A percentile compares a stretch with the other conserved stretches of the same genome.
Evolutionary conservation across 2,113 vertebrate genomes (phyloP).

Genomic region (Cheilinus undulatus): DNA sequence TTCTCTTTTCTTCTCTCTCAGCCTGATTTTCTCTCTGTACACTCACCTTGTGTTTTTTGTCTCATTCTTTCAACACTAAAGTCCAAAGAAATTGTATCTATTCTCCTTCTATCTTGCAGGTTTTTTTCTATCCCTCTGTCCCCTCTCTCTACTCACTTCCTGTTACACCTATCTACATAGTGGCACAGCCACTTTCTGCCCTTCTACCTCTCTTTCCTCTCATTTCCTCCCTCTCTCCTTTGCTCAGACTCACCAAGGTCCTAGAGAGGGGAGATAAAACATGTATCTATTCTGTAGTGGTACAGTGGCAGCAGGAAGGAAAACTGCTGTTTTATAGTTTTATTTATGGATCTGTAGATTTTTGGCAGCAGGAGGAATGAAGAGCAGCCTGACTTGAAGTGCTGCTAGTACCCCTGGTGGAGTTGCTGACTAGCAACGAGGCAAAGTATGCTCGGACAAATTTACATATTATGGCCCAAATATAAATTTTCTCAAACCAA

Average conservation of each 20-base stretch:
- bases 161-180: constrained; percentile 45
- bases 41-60: constrained; percentile 18
- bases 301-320: constrained; percentile 57
- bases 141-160: constrained; percentile 21
- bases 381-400: constrained; percentile 55
- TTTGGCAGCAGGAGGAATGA: constrained; percentile 42
- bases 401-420: constrained; percentile 44
- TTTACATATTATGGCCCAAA: constrained; percentile 27
- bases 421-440: constrained; percentile 29
- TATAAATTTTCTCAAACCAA: constrained; percentile 5
- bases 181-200: neutral
- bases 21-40: constrained; percentile 21
- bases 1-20: neutral
- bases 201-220: constrained; percentile 5
- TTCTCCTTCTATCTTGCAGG: constrained; percentile 9
- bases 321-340: constrained; percentile 72
- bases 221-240: constrained; percentile 22
- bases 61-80: constrained; percentile 25
- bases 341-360: constrained; percentile 75
- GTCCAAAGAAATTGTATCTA: constrained; percentile 44
- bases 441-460: constrained; percentile 1
- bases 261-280: constrained; percentile 58
- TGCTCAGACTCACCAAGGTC: constrained; percentile 43
- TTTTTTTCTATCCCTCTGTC: constrained; percentile 22
- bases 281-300: constrained; percentile 63